phyloP scores from a whole-genome alignment of 2,797 vertebrate genomes.

The Hippopotamyrus pictus region DNA sequence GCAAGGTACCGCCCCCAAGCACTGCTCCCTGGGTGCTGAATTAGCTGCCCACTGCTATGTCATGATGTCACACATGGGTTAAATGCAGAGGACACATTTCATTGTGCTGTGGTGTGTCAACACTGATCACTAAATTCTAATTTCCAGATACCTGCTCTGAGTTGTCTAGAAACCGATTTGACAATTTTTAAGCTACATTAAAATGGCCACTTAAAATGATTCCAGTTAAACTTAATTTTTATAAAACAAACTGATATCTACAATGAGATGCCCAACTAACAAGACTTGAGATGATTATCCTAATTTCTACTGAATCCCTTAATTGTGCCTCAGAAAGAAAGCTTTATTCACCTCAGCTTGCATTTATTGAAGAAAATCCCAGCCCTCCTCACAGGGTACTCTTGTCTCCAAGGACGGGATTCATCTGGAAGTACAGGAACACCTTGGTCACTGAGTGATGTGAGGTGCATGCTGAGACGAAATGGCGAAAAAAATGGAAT shows the following conservation, averaged over 20 bases:
- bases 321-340: not conserved
- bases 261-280: not conserved
- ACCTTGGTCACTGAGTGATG: conserved; percentile 8
- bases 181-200: not conserved
- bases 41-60: too few species aligned
- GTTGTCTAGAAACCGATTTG: not conserved
- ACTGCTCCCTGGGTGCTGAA: too few species aligned
- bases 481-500: not conserved
- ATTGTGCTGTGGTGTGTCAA: too few species aligned
- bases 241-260: not conserved
- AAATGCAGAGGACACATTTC: too few species aligned
- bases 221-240: not conserved
- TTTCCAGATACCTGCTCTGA: not conserved
- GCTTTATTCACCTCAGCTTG: conserved; percentile 58
- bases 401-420: conserved; percentile 55
- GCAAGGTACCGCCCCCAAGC: too few species aligned
- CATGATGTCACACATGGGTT: too few species aligned
- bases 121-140: too few species aligned
- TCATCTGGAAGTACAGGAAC: conserved; percentile 50
- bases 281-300: not conserved
- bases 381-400: conserved; percentile 53
- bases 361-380: conserved; percentile 69
- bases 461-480: not conserved
- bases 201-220: not conserved
- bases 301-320: not conserved